phyloP scores from a whole-genome alignment of 92 coral and sea anemone genomes.

The Diadumene lineata region DNA sequence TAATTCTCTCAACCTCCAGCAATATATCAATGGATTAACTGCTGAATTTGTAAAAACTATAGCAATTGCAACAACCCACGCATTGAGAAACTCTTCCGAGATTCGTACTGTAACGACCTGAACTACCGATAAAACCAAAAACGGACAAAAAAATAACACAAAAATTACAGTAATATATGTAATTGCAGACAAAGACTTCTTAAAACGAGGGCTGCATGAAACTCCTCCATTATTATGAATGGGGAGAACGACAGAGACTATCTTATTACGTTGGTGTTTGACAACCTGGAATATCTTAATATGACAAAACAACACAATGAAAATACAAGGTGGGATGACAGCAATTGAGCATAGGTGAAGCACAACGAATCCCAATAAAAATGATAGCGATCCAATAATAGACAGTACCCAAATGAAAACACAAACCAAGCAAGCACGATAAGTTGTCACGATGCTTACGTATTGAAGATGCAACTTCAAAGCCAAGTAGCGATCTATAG shows the following conservation, averaged over 20 bases:
- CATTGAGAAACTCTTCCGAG: background rate
- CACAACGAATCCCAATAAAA: background rate
- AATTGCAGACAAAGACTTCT: background rate
- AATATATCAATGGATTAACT: background rate
- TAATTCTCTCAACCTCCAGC: slow-evolving; percentile 15
- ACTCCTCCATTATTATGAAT: background rate
- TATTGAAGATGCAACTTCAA: slow-evolving; percentile 7
- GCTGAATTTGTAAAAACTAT: background rate
- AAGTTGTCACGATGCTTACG: background rate
- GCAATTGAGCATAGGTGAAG: background rate
- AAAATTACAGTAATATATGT: background rate
- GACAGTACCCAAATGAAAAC: background rate
- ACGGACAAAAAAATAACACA: background rate
- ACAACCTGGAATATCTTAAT: background rate
- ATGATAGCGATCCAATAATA: background rate
- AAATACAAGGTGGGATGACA: background rate
- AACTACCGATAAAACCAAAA: background rate
- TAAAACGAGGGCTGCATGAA: background rate
- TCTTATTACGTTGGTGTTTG: slow-evolving; percentile 10
- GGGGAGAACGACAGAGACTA: background rate
- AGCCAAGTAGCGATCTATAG: slow-evolving; percentile 11
- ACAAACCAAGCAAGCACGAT: background rate
- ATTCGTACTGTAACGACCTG: background rate
- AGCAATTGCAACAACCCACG: background rate
- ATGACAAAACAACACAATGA: background rate